These are phyloP conservation scores for Sarcophaga caerulescens DNA, from an alignment of 2,888 invertebrate species.

Conservation along the genomic window DNA sequence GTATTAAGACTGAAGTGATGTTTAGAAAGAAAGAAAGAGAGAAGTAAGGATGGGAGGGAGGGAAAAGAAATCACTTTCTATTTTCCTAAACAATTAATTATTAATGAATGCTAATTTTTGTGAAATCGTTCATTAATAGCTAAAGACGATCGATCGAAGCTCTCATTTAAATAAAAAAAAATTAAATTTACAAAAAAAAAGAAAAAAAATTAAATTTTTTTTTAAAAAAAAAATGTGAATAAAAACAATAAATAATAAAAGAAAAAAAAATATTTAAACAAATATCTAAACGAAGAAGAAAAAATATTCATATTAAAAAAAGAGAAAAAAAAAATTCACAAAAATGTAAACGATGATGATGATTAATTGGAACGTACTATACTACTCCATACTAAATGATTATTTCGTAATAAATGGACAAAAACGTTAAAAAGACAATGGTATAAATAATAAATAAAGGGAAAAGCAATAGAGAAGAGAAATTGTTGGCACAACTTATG, in stretches of 20 bases:
- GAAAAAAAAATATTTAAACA: conserved; percentile 23
- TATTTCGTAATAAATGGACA: conserved; percentile 17
- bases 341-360: conserved; percentile 3
- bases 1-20: too few species aligned
- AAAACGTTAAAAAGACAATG: too few species aligned
- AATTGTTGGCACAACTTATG: neutral
- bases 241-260: neutral
- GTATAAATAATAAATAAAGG: too few species aligned
- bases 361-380: too few species aligned
- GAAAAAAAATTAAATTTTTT: neutral
- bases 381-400: neutral
- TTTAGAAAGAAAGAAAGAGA: neutral
- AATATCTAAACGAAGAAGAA: conserved; percentile 9
- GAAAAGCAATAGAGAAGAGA: neutral
- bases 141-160: neutral
- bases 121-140: conserved; percentile 67
- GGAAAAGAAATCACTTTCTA: conserved; percentile 74
- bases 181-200: neutral
- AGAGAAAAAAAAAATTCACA: neutral
- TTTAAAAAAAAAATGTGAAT: neutral
- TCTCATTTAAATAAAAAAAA: conserved; percentile 4
- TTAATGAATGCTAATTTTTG: conserved; percentile 79
- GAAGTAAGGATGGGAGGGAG: neutral
- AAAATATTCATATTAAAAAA: neutral
- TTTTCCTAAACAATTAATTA: conserved; percentile 76